Evolutionary conservation across 2,113 vertebrate genomes (phyloP).

Genomic region (Pavo muticus): DNA sequence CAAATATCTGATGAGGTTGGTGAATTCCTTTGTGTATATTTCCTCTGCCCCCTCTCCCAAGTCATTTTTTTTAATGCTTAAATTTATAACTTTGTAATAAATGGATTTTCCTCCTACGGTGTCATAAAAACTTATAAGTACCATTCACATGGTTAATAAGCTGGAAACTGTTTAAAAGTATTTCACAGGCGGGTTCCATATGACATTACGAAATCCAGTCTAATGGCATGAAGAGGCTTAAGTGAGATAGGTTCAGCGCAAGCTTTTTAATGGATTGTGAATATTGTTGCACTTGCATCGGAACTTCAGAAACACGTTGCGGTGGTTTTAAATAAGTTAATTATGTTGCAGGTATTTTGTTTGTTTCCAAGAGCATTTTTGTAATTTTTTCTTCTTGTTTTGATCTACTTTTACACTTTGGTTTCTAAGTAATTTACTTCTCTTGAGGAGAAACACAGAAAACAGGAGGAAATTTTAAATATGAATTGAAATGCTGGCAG

Average conservation of each 20-base stretch:
- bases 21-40: constrained; percentile 29
- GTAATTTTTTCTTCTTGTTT: not conserved
- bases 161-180: not conserved
- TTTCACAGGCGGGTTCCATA: not conserved
- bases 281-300: not conserved
- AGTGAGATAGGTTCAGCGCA: not conserved
- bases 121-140: not conserved
- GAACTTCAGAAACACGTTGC: not conserved
- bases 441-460: not conserved
- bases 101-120: not conserved
- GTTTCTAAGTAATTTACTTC: not conserved
- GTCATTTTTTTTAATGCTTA: not conserved
- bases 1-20: constrained; percentile 99
- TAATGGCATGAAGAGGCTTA: not conserved
- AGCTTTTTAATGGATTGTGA: not conserved
- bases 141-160: not conserved
- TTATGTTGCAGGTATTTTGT: not conserved
- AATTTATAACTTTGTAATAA: not conserved
- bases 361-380: not conserved
- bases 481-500: not conserved
- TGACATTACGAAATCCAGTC: not conserved
- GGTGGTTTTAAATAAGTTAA: not conserved
- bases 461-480: not conserved
- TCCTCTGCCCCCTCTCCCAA: not conserved
- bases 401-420: not conserved